phyloP scores from a whole-genome alignment of 2,797 vertebrate genomes.

The Ataeniobius toweri region DNA sequence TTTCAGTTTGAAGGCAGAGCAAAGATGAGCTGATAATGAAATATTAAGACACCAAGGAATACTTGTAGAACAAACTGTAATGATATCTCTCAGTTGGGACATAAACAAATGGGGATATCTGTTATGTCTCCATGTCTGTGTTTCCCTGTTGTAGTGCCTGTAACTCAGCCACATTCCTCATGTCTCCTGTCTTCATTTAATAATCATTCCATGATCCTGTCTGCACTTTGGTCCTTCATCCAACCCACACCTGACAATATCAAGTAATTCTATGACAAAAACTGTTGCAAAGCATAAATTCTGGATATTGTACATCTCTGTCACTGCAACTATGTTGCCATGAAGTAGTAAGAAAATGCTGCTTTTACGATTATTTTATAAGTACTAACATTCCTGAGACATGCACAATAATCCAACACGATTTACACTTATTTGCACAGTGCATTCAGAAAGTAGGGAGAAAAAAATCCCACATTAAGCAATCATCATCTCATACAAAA shows the following conservation, averaged over 20 bases:
- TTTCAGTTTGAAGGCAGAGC: constrained; percentile 2
- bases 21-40: background rate
- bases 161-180: too few species aligned
- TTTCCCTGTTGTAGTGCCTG: too few species aligned
- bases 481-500: background rate
- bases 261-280: background rate
- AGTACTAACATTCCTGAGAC: background rate
- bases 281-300: background rate
- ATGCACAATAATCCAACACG: background rate
- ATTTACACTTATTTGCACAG: background rate
- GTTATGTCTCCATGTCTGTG: too few species aligned
- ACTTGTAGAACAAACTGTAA: background rate
- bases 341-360: background rate
- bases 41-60: background rate
- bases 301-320: background rate
- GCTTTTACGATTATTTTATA: background rate
- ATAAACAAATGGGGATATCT: background rate
- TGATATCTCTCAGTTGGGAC: background rate
- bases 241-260: background rate
- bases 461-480: background rate
- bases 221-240: too few species aligned
- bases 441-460: background rate
- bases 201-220: too few species aligned
- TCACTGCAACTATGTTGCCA: background rate
- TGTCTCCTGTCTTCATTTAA: too few species aligned